These are phyloP conservation scores for Hippocampus mohnikei DNA, from an alignment of 2,113 vertebrate genomes.

Conservation along the genomic window DNA sequence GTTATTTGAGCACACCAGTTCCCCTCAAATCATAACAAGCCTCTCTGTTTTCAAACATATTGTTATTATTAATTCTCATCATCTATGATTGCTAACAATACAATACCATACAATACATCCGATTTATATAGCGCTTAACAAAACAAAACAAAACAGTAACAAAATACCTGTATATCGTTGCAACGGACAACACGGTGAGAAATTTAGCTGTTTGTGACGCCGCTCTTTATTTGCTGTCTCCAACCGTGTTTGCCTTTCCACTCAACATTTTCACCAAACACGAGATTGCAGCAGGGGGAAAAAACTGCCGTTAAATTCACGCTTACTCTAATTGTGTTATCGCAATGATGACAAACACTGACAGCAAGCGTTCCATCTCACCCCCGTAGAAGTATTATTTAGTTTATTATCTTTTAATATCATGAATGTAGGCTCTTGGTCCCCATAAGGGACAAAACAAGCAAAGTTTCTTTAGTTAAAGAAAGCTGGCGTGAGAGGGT, in stretches of 20 bases:
- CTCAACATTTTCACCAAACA: not conserved
- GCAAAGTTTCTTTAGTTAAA: not conserved
- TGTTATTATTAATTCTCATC: too few species aligned
- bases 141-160: too few species aligned
- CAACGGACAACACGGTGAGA: not conserved
- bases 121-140: too few species aligned
- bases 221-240: not conserved
- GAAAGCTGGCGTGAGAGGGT: not conserved
- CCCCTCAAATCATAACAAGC: too few species aligned
- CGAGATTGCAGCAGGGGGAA: not conserved
- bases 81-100: too few species aligned
- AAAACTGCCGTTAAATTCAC: not conserved
- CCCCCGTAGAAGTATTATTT: too few species aligned
- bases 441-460: conserved; percentile 27
- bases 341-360: not conserved
- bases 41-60: too few species aligned
- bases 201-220: not conserved
- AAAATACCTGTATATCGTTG: not conserved
- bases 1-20: too few species aligned
- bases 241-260: conserved; percentile 18
- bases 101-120: too few species aligned
- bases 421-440: not conserved
- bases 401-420: too few species aligned
- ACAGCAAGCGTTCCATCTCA: not conserved
- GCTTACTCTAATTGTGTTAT: not conserved